A percentile compares a stretch with the other conserved stretches of the same genome.
phyloP scores from a whole-genome alignment of 2,113 vertebrate genomes.

The Ciconia maguari region DNA sequence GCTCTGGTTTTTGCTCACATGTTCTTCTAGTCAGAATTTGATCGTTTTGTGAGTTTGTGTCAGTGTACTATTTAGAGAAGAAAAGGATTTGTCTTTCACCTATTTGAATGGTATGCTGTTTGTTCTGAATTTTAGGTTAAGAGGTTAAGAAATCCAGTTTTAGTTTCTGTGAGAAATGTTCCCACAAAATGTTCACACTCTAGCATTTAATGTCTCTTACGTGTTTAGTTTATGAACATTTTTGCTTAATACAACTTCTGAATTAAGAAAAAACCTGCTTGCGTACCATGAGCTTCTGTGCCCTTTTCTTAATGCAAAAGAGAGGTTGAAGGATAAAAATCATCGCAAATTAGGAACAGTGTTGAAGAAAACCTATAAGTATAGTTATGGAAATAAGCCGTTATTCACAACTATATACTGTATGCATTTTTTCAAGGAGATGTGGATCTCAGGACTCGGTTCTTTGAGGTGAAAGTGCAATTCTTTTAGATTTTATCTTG shows the following conservation, averaged over 20 bases:
- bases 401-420: background rate
- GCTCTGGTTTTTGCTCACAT: background rate
- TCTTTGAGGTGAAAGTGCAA: background rate
- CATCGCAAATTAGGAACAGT: background rate
- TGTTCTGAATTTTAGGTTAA: background rate
- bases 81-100: background rate
- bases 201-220: background rate
- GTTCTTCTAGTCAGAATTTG: background rate
- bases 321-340: background rate
- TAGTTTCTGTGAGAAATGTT: background rate
- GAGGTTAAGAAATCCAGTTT: background rate
- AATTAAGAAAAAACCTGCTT: background rate
- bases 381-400: background rate
- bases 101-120: background rate
- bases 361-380: background rate
- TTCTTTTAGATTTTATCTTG: background rate
- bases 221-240: background rate
- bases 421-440: background rate
- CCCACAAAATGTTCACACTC: background rate
- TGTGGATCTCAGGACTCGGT: rapidly evolving
- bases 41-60: background rate
- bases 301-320: background rate
- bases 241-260: background rate
- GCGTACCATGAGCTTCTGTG: background rate
- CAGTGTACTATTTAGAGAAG: background rate